Base-by-base conservation (phyloP, 1,140 invertebrate species). In the Rhizoglyphus robini region DNA sequence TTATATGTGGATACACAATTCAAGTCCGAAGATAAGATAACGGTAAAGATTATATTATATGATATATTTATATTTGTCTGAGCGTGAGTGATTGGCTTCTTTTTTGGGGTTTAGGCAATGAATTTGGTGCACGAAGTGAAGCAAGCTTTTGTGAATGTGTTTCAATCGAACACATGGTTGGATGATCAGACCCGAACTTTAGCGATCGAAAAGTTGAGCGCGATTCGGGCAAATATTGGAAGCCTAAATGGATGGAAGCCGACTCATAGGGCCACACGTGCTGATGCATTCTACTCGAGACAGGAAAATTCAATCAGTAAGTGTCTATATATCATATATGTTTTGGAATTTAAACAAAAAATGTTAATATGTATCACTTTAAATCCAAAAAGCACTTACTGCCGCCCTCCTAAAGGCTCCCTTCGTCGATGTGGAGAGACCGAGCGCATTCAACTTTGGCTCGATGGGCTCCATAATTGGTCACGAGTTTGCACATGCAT, bases 91-190 rank as follows among this genome's bases (percentile, higher is more conserved):
- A n/a, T n/a, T n/a, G n/a, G n/a, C n/a, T n/a, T n/a, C n/a, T n/a
- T n/a, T n/a, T n/a, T 46, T 15, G 41, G 15, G 15, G 41, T 46
- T 23, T n/a, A 46, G 41, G 41, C 41, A 23, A 23, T 15, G 41
- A 23, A 15, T 38, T 69, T 72, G 71, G 71, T 72, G 2, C 69
- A 69, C 25, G 71, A 72, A 36, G 69, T 72, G 23, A 67, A 70
- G n/a, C 61, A 63, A 58, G 67, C 69, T 41, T 72, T 72, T 47
- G 31, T 70, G 18, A 51, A 68, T 13, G 63, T 72, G 2, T 27
- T 72, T 18, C 80, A 89, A 87, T 0, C 85, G 90, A 76, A 93
- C 3, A 81, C 84, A 32, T 96, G 93, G 93, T 94, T 96, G 88
- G 91, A 96, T 71, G 75, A 80, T 1, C 83, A 88, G 71, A 96